These are phyloP conservation scores for Autographa gamma DNA, from an alignment of 2,888 invertebrate genomes.

Conservation along the genomic window DNA sequence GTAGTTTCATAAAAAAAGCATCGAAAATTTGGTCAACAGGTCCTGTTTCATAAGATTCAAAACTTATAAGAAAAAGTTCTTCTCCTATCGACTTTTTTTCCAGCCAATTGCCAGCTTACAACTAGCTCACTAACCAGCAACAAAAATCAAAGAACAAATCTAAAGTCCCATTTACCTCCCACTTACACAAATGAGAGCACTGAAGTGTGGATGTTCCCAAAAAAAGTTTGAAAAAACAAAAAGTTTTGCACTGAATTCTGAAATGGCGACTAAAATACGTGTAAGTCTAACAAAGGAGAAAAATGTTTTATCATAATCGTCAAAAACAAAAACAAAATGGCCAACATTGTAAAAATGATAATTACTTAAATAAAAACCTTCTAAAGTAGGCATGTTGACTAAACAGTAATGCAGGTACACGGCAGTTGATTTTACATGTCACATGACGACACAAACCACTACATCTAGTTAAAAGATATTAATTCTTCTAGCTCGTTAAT, in stretches of 20 bases:
- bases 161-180: background rate
- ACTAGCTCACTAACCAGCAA: background rate
- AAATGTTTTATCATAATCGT: conserved; percentile 9
- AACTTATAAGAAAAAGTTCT: no score
- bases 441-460: no score
- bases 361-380: no score
- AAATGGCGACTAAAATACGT: conserved; percentile 41
- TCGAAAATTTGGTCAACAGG: no score
- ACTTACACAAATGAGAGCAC: conserved; percentile 6
- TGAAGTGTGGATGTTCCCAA: conserved; percentile 25
- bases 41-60: no score
- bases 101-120: background rate
- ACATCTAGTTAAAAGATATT: no score
- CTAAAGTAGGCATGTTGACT: no score
- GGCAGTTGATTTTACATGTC: no score
- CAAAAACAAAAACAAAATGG: background rate
- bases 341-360: no score
- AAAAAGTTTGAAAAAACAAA: conserved; percentile 47
- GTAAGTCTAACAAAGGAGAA: conserved; percentile 18
- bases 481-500: no score
- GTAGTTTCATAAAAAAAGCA: no score
- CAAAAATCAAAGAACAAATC: background rate
- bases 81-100: background rate
- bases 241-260: conserved; percentile 36
- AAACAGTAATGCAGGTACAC: no score